These are phyloP conservation scores for Leptobrachium ailaonicum DNA, from an alignment of 2,113 vertebrate species.

Conservation along the genomic window DNA sequence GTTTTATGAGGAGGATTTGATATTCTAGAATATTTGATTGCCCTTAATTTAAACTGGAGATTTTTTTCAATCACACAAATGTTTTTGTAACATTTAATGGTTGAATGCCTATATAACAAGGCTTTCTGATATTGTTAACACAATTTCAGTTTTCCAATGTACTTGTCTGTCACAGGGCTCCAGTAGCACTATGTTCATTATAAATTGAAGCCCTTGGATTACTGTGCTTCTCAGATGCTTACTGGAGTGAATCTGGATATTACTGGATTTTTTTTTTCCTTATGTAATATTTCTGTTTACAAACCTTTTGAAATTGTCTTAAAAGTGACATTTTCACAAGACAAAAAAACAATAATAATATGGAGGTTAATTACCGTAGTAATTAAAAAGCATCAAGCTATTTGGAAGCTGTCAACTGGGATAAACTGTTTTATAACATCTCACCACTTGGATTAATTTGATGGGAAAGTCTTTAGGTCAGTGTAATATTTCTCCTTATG, in stretches of 20 bases:
- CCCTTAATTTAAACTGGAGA: constrained; percentile 55
- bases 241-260: not conserved
- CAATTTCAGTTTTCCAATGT: not conserved
- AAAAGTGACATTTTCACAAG: constrained; percentile 1
- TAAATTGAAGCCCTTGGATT: not conserved
- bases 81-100: constrained; percentile 4
- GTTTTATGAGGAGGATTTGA: constrained; percentile 56
- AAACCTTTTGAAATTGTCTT: not conserved
- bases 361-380: constrained; percentile 78
- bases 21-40: constrained; percentile 61
- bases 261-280: not conserved
- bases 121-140: not conserved
- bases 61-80: constrained; percentile 32
- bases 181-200: not conserved
- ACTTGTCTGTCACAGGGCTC: not conserved
- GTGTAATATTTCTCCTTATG: constrained; percentile 69
- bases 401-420: constrained; percentile 70
- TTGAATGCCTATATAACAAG: constrained; percentile 12
- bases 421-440: constrained; percentile 71
- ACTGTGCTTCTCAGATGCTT: not conserved
- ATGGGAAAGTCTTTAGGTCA: constrained; percentile 72
- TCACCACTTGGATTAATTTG: constrained; percentile 69
- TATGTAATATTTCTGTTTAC: not conserved
- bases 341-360: constrained; percentile 62
- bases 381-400: constrained; percentile 78